These are phyloP conservation scores for Hanleya hanleyi DNA, from an alignment of 2,888 invertebrate genomes.

Conservation along the genomic window DNA sequence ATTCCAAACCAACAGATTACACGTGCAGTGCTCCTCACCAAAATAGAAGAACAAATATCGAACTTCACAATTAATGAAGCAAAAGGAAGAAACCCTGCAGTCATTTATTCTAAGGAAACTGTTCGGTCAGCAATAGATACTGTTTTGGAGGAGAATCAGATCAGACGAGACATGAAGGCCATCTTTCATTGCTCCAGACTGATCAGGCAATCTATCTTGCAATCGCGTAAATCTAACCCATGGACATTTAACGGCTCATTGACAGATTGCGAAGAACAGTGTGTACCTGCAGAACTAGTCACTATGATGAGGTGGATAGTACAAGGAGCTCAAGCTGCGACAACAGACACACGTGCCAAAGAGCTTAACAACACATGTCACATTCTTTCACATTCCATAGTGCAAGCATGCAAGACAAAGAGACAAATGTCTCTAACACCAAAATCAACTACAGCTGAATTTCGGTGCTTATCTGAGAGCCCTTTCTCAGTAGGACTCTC, in stretches of 20 bases:
- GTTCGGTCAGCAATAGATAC: neutral
- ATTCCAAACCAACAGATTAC: neutral
- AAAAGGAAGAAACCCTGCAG: neutral
- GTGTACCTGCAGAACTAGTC: neutral
- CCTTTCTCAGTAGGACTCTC: too few species aligned
- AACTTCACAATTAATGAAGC: neutral
- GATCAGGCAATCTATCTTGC: neutral
- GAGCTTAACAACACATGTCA: neutral
- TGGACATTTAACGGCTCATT: neutral
- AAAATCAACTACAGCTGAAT: too few species aligned
- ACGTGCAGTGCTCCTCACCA: neutral
- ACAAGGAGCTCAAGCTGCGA: neutral
- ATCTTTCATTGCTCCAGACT: neutral
- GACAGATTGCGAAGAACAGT: neutral
- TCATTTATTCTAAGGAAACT: neutral
- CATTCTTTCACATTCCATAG: too few species aligned
- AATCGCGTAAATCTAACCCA: neutral
- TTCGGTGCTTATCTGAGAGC: too few species aligned
- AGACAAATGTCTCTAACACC: too few species aligned
- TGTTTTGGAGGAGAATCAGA: neutral
- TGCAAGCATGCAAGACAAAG: too few species aligned
- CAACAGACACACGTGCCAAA: neutral
- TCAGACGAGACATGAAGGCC: neutral
- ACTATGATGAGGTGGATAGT: neutral
- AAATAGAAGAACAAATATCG: neutral